These are phyloP conservation scores for Triplophysa siluroides DNA, from an alignment of 2,113 vertebrate genomes.

Conservation along the genomic window DNA sequence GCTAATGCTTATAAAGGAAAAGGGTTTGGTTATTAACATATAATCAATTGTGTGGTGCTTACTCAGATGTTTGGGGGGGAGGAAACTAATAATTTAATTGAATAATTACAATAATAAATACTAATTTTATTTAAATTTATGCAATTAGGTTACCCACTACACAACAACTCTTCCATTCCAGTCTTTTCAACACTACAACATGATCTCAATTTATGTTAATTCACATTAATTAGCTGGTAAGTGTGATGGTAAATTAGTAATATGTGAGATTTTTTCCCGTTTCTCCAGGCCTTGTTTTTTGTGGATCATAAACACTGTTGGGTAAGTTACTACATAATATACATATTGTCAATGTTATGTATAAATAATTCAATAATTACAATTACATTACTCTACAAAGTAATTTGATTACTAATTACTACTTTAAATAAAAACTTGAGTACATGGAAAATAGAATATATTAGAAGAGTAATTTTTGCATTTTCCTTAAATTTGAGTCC, in stretches of 20 bases:
- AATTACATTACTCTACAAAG: no score
- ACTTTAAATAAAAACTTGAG: no score
- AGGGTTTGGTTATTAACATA: not conserved
- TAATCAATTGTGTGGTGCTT: not conserved
- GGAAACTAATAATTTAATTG: not conserved
- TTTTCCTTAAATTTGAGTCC: no score
- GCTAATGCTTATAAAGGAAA: conserved; percentile 19
- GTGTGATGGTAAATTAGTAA: not conserved
- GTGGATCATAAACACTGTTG: not conserved
- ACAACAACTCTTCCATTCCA: not conserved
- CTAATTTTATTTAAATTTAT: conserved; percentile 22
- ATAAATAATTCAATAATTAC: no score
- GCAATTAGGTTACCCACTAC: conserved; percentile 10
- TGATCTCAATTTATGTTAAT: conserved; percentile 5
- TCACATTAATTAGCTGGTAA: not conserved
- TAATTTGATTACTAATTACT: no score
- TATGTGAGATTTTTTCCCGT: not conserved
- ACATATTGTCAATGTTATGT: no score
- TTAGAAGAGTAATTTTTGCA: no score
- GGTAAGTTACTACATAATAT: no score
- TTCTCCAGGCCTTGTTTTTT: not conserved
- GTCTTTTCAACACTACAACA: not conserved
- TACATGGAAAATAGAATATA: no score
- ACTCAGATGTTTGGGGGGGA: not conserved
- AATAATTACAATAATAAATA: not conserved